Percentiles rank a stretch among this genome's conserved stretches.
phyloP scores from a whole-genome alignment of 1,140 invertebrate species.

The Orius laevigatus region DNA sequence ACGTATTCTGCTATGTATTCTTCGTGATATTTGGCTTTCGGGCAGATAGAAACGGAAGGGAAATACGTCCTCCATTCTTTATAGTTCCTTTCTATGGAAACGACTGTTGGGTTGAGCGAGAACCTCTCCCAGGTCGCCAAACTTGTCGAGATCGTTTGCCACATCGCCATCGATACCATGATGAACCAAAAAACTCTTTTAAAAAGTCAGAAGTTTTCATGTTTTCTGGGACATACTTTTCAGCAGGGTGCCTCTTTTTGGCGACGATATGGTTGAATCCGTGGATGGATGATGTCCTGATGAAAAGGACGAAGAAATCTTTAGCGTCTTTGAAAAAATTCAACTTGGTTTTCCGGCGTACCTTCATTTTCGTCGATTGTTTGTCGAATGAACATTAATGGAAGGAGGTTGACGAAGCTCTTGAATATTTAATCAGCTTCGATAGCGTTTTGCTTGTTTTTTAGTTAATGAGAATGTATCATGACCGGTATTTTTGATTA shows the following conservation, averaged over 20 bases:
- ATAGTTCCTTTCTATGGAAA: constrained; percentile 53
- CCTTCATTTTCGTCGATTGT: too few relatives aligned
- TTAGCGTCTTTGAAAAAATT: not conserved
- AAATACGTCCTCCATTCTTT: constrained; percentile 53
- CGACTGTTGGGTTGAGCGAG: constrained; percentile 47
- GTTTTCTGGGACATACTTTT: constrained; percentile 12
- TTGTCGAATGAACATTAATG: too few relatives aligned
- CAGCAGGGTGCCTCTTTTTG: constrained; percentile 14
- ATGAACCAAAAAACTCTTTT: constrained; percentile 30
- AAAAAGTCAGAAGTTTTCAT: not conserved
- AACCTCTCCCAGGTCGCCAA: constrained; percentile 42
- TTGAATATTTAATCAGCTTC: too few relatives aligned
- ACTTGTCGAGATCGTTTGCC: constrained; percentile 33
- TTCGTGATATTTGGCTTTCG: constrained; percentile 20
- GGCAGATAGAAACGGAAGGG: constrained; percentile 37
- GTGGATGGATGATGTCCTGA: constrained; percentile 16
- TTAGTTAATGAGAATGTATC: too few relatives aligned
- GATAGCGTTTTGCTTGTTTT: too few relatives aligned
- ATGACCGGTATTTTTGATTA: too few relatives aligned
- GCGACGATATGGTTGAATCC: constrained; percentile 18
- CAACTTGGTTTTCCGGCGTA: too few relatives aligned
- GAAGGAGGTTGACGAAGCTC: too few relatives aligned
- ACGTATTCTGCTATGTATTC: constrained; percentile 18
- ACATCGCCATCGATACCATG: constrained; percentile 28
- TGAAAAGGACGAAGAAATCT: constrained; percentile 10